These are phyloP conservation scores for Spea multiplicata DNA, from an alignment of 2,113 vertebrate species.

Conservation along the genomic window DNA sequence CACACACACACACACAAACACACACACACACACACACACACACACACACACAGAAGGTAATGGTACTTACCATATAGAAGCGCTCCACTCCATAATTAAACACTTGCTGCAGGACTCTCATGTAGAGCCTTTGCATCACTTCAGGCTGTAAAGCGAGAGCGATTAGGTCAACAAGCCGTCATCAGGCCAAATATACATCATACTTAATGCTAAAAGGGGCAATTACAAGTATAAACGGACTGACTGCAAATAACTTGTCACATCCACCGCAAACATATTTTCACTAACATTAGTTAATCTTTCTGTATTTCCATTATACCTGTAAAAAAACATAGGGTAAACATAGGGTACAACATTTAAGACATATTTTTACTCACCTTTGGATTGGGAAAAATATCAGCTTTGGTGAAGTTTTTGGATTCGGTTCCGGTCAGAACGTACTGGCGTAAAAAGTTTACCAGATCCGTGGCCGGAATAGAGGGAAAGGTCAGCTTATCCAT, in stretches of 20 bases:
- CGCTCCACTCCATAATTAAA: slow-evolving; percentile 12
- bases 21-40: too few species aligned
- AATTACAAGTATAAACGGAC: too few species aligned
- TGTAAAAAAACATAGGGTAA: neutral
- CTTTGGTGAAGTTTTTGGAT: slow-evolving; percentile 33
- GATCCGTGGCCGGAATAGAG: neutral
- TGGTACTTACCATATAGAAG: slow-evolving; percentile 30
- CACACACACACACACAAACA: too few species aligned
- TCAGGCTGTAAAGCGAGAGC: slow-evolving; percentile 13
- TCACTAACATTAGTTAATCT: too few species aligned
- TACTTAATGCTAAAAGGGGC: too few species aligned
- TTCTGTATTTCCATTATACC: too few species aligned
- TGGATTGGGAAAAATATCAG: slow-evolving; percentile 19
- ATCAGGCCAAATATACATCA: too few species aligned
- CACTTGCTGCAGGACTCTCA: slow-evolving; percentile 26
- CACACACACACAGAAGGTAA: neutral
- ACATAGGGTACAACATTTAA: neutral
- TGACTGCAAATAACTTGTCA: too few species aligned
- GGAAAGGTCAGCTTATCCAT: slow-evolving; percentile 34
- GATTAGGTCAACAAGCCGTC: too few species aligned
- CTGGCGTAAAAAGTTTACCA: slow-evolving; percentile 20
- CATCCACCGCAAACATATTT: too few species aligned
- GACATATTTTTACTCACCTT: slow-evolving; percentile 8
- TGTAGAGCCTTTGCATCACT: slow-evolving; percentile 26
- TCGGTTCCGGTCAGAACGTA: slow-evolving; percentile 19